phyloP scores from a whole-genome alignment of 2,888 invertebrate genomes.

The Syrphus vitripennis region DNA sequence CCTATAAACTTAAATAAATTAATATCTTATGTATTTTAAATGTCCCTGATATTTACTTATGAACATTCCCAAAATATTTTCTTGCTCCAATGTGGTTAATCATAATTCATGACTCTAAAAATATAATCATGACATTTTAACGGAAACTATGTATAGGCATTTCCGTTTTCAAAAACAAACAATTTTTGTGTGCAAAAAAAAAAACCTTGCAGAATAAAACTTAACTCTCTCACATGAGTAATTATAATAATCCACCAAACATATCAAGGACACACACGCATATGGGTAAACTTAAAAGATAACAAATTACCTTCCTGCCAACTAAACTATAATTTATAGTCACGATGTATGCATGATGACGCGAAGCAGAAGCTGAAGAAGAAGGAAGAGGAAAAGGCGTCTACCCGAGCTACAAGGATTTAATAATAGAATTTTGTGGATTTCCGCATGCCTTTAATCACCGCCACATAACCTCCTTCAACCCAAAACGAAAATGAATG shows the following conservation, averaged over 20 bases:
- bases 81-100: background rate
- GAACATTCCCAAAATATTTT: too few relatives aligned
- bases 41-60: too few relatives aligned
- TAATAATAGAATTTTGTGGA: constrained; percentile 22
- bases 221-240: constrained; percentile 18
- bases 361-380: background rate
- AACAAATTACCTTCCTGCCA: constrained; percentile 16
- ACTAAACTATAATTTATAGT: constrained; percentile 21
- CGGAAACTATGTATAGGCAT: background rate
- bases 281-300: constrained; percentile 14
- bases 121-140: background rate
- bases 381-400: background rate
- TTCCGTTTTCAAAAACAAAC: background rate
- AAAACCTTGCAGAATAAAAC: background rate
- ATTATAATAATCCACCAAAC: constrained; percentile 22
- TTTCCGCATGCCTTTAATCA: background rate
- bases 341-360: background rate
- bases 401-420: background rate
- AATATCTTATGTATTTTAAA: background rate
- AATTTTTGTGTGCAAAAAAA: background rate
- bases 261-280: constrained; percentile 17
- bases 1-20: background rate
- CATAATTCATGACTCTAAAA: background rate
- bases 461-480: background rate
- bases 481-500: background rate